Base-by-base conservation (phyloP, 2,797 vertebrate genomes). In the Morelia viridis region DNA sequence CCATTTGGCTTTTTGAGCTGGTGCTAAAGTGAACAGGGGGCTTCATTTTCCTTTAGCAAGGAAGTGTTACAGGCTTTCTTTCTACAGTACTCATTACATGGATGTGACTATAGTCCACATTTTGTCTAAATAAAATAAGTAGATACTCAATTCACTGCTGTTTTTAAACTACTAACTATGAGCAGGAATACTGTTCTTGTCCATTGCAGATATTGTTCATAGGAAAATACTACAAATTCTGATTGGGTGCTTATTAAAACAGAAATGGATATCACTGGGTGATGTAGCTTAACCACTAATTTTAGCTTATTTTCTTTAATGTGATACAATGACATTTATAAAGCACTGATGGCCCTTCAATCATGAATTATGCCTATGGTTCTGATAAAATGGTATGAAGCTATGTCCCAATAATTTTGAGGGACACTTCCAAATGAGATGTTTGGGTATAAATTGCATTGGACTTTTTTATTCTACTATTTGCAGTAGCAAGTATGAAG, bases 211-310 rank as follows among this genome's bases (percentile, higher is more conserved):
- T 94, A 90, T 93, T 91, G 87, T 94, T 90, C 64, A 92, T 92
- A 92, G 86, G 64, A 90, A 95, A 88, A 88, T 93, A 76, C n/a
- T 93, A 76, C 10, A 84, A 92, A 85, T 11, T 71, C 93, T 95
- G 94, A 92, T 53, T 0, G 68, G 83, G 93, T 95, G 93, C 94
- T 93, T 96, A 80, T 86, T 93, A 94, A 96, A 95, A 80, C 80
- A 56, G 53, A 0, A 93, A 89, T 68, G 24, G 84, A n/a, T 89
- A 60, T 94, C 95, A 0, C 93, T 91, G 88, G 85, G 0, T 93
- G 91, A 65, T 93, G 90, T 94, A 85, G 93, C 93, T 89, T 93
- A 19, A 94, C 87, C 92, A 89, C 93, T 87, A 90, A 88, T 94
- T 94, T 91, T 46, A 94, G 24, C 93, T 93, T 68, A 92, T 92